Evolutionary conservation across 2,797 vertebrate species (phyloP).

Genomic region (Poecilia velifera): DNA sequence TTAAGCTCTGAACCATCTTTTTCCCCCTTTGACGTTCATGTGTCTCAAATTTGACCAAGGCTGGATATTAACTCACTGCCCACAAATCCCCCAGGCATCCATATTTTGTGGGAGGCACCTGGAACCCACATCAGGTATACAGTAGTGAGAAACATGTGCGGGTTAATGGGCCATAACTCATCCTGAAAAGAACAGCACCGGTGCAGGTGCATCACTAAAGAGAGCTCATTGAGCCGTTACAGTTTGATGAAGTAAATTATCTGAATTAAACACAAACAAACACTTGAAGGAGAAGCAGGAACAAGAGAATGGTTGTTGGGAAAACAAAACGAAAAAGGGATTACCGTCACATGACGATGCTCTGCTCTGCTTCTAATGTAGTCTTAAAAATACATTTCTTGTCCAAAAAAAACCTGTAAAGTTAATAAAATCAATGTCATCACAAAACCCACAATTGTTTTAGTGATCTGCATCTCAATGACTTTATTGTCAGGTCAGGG

Average conservation of each 20-base stretch:
- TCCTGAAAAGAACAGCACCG: slow-evolving; percentile 13
- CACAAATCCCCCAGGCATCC: slow-evolving; percentile 28
- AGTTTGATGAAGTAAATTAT: slow-evolving; percentile 16
- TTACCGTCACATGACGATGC: neutral
- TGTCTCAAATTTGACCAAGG: slow-evolving; percentile 24
- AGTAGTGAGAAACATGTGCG: slow-evolving; percentile 32
- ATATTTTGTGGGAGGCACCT: slow-evolving; percentile 52
- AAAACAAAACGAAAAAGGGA: neutral
- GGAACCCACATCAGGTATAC: slow-evolving; percentile 37
- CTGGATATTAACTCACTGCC: slow-evolving; percentile 17
- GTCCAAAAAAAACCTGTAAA: neutral
- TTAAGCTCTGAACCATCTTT: slow-evolving; percentile 20
- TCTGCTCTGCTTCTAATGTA: neutral
- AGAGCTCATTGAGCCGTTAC: slow-evolving; percentile 20
- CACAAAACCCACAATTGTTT: neutral
- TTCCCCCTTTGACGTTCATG: slow-evolving; percentile 11
- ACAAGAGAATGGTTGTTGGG: neutral
- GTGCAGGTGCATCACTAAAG: slow-evolving; percentile 46
- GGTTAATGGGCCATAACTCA: slow-evolving; percentile 45
- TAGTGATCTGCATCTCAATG: neutral
- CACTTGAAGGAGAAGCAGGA: neutral
- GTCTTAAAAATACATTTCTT: neutral
- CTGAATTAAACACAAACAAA: neutral
- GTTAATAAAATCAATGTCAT: neutral
- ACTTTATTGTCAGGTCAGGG: neutral